Base-by-base conservation (phyloP, 2,113 vertebrate species). In the Nibea coibor region DNA sequence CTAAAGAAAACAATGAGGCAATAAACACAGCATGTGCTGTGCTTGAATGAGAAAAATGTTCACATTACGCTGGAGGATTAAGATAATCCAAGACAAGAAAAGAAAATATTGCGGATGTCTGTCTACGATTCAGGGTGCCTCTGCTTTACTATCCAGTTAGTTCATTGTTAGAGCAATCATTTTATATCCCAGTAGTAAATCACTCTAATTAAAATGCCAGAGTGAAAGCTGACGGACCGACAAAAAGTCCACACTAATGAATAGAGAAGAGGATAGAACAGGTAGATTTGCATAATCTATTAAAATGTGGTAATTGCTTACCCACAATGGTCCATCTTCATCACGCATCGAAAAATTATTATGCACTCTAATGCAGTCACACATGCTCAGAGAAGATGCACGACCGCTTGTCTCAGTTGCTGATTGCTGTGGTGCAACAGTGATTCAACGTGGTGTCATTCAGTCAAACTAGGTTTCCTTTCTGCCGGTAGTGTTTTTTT, bases 261-360 rank as follows among this genome's bases (percentile, higher is more conserved):
- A 71, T 22, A 31, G 17, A 61, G 3, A 24, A 26, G 14, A 17
- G 8, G n/a, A 39, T 2, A 54, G 43, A 75, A 59, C 8, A 58
- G 50, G 3, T 0, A 45, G 1, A 76, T 88, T 77, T 81, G 62
- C 78, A 78, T 69, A 72, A n/a, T 20, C 1, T 73, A 74, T 77
- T 48, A 61, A 77, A 35, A 56, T 51, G 9, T 75, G 43, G 3
- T 67, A 83, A 81, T 70, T 78, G 14, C 39, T 26, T 17, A 22
- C 24, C 8, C 50, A 19, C 20, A 63, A 20, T 10, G 35, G 31
- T 59, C 51, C 47, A 56, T 69, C 47, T 59, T 75, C 26, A 81
- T 79, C 57, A 54, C 0, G 1, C 9, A 50, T 45, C 42, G 19
- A 20, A 47, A 20, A 45, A 3, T 45, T 39, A 22, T 58, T 4